phyloP scores from a whole-genome alignment of 2,797 vertebrate species.

The Miichthys miiuy region DNA sequence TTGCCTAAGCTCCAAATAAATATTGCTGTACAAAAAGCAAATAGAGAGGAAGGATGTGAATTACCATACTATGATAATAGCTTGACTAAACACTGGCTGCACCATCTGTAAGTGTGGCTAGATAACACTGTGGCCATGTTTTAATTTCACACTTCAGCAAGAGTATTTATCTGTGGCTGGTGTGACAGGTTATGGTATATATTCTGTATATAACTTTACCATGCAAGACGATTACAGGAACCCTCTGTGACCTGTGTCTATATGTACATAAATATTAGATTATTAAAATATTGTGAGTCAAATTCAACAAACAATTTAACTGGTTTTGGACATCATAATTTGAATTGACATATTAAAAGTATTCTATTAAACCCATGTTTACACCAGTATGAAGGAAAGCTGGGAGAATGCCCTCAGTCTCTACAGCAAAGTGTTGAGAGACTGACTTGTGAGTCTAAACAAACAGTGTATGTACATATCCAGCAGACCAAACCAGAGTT shows the following conservation, averaged over 20 bases:
- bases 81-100: conserved; percentile 37
- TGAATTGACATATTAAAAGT: background rate
- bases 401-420: too few relatives aligned
- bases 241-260: background rate
- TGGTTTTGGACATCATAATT: background rate
- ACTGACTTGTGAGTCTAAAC: too few relatives aligned
- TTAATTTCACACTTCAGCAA: conserved; percentile 75
- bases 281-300: conserved; percentile 3
- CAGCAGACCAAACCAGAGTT: background rate
- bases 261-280: background rate
- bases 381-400: background rate
- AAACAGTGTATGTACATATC: too few relatives aligned
- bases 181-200: conserved; percentile 19
- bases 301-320: background rate
- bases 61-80: conserved; percentile 44
- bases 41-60: conserved; percentile 35
- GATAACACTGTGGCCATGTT: conserved; percentile 54
- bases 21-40: conserved; percentile 38
- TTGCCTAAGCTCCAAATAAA: conserved; percentile 46
- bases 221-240: background rate
- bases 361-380: background rate
- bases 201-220: conserved; percentile 24
- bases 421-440: too few relatives aligned
- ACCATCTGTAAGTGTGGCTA: conserved; percentile 42
- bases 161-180: conserved; percentile 43